These are phyloP conservation scores for Bovichtus diacanthus DNA, from an alignment of 2,797 vertebrate genomes.

Conservation along the genomic window DNA sequence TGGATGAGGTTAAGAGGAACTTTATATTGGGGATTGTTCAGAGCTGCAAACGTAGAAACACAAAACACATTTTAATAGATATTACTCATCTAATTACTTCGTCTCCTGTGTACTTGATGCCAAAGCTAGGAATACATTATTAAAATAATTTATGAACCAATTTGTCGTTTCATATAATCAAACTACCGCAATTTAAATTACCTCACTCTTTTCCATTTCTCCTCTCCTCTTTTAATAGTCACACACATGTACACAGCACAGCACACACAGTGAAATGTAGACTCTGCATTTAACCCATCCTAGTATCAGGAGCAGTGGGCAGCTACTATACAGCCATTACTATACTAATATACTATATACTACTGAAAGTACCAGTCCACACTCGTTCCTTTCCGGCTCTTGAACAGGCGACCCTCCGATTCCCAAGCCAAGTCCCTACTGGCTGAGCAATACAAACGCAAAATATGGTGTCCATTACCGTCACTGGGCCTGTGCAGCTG, in stretches of 20 bases:
- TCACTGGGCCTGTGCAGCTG: conserved; percentile 88
- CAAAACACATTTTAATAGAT: not conserved
- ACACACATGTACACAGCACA: too few relatives aligned
- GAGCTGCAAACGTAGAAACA: conserved; percentile 81
- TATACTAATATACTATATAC: too few relatives aligned
- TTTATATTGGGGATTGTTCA: conserved; percentile 88
- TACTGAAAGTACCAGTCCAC: too few relatives aligned
- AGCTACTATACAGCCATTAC: too few relatives aligned
- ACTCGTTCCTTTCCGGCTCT: too few relatives aligned
- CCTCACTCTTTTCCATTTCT: not conserved
- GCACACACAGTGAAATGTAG: too few relatives aligned
- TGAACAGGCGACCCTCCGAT: too few relatives aligned
- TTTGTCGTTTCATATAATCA: not conserved
- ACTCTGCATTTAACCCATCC: too few relatives aligned
- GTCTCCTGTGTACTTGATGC: not conserved
- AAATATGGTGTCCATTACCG: conserved; percentile 80
- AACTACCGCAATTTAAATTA: conserved; percentile 3
- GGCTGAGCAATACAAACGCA: conserved; percentile 5
- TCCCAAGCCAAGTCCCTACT: too few relatives aligned
- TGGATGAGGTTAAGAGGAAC: conserved; percentile 90
- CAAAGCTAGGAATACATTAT: not conserved
- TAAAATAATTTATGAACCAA: not conserved
- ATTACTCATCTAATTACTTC: not conserved
- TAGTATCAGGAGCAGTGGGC: too few relatives aligned
- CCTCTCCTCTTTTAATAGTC: too few relatives aligned